Evolutionary conservation across 2,888 invertebrate genomes (phyloP), one percentile per base, ranked within the genome.

Genomic region (Andrena chrysosceles): DNA sequence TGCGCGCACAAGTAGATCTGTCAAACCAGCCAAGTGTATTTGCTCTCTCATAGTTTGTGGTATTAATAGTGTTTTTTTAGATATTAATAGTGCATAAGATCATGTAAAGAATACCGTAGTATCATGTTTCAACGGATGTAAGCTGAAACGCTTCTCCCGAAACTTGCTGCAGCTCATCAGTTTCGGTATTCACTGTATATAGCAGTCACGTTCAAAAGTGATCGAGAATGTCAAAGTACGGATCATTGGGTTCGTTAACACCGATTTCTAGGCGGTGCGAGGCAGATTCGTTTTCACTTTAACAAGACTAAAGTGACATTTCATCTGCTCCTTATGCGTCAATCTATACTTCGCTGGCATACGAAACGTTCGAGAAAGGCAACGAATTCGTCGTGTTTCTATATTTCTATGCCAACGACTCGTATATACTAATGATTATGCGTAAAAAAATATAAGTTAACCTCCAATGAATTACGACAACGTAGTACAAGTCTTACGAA

Each of bases 1-100:
- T 79, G 85, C 77, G 79, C 82, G 33, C 52, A 71, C 23, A 69
- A 78, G 29, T 56, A 52, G 52, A 75, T 66, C 67, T 85, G 79
- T 85, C 72, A 81, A 81, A 77, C 54, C 64, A 63, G 56, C 59
- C 31, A 48, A 78, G 75, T 66, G 66, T 74, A 82, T 79, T 75
- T 79, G 56, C 72, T 79, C 68, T 82, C 52, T 63, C 71, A 48
- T 75, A 52, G 49, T 79, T 79, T 75, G 69, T 76, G 63, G 60
- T 73, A 79, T 69, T 67, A 66, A 63, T 64, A 83, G 72, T 75
- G 71, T 42, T 59, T 54, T 20, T 75, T 69, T 69, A 75, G 16
- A 82, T 66, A 56, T 48, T 59, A 48, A 31, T 70, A 33, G 49
- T 54, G 35, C 49, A 33, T 52, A 49, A 49, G 67, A 63, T 73